Base-by-base conservation (phyloP, 2,113 vertebrate species). In the Sinosuthora webbiana region DNA sequence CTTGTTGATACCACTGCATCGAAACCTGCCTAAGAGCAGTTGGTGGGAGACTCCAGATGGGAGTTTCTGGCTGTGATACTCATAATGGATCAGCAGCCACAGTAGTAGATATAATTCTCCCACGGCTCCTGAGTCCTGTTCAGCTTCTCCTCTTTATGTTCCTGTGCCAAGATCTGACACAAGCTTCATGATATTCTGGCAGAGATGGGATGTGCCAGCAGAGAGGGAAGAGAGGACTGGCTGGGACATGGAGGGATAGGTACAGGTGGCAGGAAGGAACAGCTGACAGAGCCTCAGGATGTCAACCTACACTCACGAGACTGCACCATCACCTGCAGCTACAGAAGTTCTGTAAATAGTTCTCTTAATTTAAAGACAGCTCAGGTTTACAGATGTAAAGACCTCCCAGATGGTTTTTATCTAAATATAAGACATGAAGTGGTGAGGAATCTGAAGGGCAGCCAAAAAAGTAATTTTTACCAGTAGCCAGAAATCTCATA, bases 1-100 rank as follows among this genome's bases (percentile, higher is more conserved):
- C 56, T 44, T 42, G 30, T 80, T 91, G 67, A 55, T 91, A 63
- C n/a, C 65, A 23, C 53, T 75, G 20, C 45, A 67, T 47, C 0
- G 0, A 93, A 55, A 47, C 70, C 70, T 59, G 59, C 67, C 13
- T 53, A 55, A 67, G 41, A 93, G 31, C 88, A 90, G 89, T n/a
- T 93, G 79, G 79, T 86, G 59, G 76, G 49, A 63, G 63, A 78
- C 76, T 94, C 89, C 95, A 97, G 92, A 90, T 94, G 94, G 83
- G 79, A 2, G 7, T 88, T 93, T 90, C 94, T 96, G 92, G 73
- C 90, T 94, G 64, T 78, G 93, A 90, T 83, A 59, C 55, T 95
- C 94, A 62, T 86, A 83, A 92, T 57, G 79, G 94, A 88, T 95
- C 90, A 89, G 60, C 73, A 92, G 57, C 85, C 80, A 78, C 65